Evolutionary conservation across 2,888 invertebrate species (phyloP).

Genomic region (Cyclophora punctaria): DNA sequence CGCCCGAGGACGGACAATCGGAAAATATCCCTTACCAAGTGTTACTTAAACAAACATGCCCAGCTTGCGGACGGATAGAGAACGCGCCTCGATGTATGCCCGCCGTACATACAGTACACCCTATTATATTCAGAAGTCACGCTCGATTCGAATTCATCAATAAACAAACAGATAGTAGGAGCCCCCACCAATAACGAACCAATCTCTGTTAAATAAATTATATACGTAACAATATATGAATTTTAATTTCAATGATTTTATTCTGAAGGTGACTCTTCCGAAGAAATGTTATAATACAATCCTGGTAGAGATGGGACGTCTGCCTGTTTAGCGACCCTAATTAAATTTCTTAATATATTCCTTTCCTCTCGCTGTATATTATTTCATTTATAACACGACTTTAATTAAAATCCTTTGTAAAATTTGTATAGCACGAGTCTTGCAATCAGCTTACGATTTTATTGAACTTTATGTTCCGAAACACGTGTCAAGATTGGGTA

Average conservation of each 20-base stretch:
- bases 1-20: constrained; percentile 53
- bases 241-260: constrained; percentile 54
- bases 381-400: constrained; percentile 33
- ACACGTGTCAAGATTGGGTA: neutral
- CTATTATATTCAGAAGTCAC: constrained; percentile 37
- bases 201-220: constrained; percentile 23
- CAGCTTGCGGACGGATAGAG: constrained; percentile 24
- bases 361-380: constrained; percentile 41
- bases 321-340: constrained; percentile 49
- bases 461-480: constrained; percentile 5
- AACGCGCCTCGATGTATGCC: constrained; percentile 17
- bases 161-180: constrained; percentile 29
- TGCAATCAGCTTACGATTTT: constrained; percentile 16
- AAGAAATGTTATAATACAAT: constrained; percentile 47
- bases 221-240: constrained; percentile 34
- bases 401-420: constrained; percentile 33
- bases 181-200: constrained; percentile 26
- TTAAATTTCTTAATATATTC: constrained; percentile 68
- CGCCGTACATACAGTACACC: neutral
- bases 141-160: constrained; percentile 35
- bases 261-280: constrained; percentile 41
- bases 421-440: constrained; percentile 16
- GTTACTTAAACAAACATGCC: constrained; percentile 40
- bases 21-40: constrained; percentile 47
- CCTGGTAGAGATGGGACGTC: constrained; percentile 42